Evolutionary conservation across 1,140 invertebrate genomes (phyloP), one percentile per base, ranked within the genome.

Genomic region (Hyles vespertilio): DNA sequence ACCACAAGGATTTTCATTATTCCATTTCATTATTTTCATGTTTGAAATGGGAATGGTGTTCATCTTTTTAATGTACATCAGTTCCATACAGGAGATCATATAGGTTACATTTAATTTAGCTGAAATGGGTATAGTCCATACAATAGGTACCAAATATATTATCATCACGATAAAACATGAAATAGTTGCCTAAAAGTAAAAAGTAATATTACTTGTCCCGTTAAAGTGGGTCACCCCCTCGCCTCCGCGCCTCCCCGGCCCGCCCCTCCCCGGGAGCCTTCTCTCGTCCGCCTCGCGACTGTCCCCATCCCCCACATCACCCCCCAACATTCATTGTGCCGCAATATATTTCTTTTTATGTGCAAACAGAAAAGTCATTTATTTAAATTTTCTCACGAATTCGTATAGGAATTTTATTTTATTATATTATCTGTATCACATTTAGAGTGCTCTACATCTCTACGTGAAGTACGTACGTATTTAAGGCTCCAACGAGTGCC

Each of bases 311-410:
- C 79, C 82, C 79, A 75, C 67, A 66, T 75, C 73, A 70, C 79
- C 81, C 70, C 77, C 77, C 77, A 77, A 86, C 82, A 88, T 85
- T 85, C 83, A 86, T 87, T 88, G 84, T 87, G 85, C 84, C 84
- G 85, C 85, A 88, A 88, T 88, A 88, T 88, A 88, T 87, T 88
- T 87, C 82, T 86, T 87, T 88, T 88, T 88, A 88, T 88, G 85
- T 88, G 83, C 85, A 88, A 88, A 88, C 84, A 87, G 85, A 88
- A 88, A 86, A 88, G 85, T 87, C 84, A 88, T 86, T 87, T 88
- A 88, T 88, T 88, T 86, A 88, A 88, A 88, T 85, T 88, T 88
- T 86, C 85, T 88, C 85, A 88, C 85, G 85, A 88, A 88, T 88
- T 87, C 81, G 76, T 83, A 84, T 83, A 77, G 84, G 82, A 89